Evolutionary conservation across 2,797 vertebrate species (phyloP).

Genomic region (Clarias platycephalus): DNA sequence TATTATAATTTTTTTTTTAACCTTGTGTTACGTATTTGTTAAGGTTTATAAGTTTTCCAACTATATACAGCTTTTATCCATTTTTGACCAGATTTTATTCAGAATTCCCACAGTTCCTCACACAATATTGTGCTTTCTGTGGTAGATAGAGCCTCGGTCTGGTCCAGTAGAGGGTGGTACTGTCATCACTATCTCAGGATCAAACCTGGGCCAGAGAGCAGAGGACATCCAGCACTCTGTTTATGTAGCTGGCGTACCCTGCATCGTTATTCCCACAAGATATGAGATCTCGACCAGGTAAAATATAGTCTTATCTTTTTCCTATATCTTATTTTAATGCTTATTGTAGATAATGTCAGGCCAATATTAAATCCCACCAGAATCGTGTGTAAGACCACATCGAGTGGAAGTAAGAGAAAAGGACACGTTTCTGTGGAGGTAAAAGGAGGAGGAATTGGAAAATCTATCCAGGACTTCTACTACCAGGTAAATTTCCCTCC

Average conservation of each 20-base stretch:
- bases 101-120: background rate
- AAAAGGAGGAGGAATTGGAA: slow-evolving; percentile 81
- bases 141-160: slow-evolving; percentile 86
- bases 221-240: slow-evolving; percentile 89
- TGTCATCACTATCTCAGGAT: slow-evolving; percentile 91
- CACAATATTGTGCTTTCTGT: slow-evolving; percentile 42
- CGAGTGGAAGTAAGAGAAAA: slow-evolving; percentile 75
- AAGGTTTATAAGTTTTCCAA: background rate
- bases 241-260: slow-evolving; percentile 85
- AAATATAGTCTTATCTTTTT: background rate
- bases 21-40: background rate
- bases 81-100: background rate
- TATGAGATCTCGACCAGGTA: slow-evolving; percentile 77
- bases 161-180: slow-evolving; percentile 92
- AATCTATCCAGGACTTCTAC: slow-evolving; percentile 71
- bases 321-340: too few relatives aligned
- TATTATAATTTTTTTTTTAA: background rate
- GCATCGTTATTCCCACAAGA: slow-evolving; percentile 81
- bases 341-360: background rate
- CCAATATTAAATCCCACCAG: background rate
- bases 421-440: slow-evolving; percentile 85
- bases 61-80: background rate
- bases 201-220: slow-evolving; percentile 91
- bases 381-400: slow-evolving; percentile 62
- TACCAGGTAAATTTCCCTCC: background rate